Evolutionary conservation across 2,888 invertebrate species (phyloP), one percentile per base, ranked within the genome.

Genomic region (Tribolium freemani): DNA sequence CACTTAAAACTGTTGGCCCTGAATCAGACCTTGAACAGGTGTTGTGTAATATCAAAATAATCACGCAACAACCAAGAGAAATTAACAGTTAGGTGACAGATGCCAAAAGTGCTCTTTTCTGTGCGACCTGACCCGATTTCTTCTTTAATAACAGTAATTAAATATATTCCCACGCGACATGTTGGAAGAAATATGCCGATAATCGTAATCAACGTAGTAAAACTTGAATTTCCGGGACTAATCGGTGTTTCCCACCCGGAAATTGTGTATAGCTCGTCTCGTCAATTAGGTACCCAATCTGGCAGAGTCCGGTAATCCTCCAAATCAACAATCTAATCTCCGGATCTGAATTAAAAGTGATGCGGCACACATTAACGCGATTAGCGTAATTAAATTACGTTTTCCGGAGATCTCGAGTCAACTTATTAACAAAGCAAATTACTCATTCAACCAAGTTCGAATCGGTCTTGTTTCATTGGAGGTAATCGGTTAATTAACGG

Each of bases 241-340:
- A 64, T 50, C 20, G 57, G 5, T 10, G 45, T 44, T 71, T 71
- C 66, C 63, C 10, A 64, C 57, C 54, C 64, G 66, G 51, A 50
- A 64, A 54, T 70, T 64, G 44, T 45, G 30, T 61, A 63, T 48
- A 38, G 30, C 57, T 1, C 13, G 46, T 6, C n/a, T 56, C 56
- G 58, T 50, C 68, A 68, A 68, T 68, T 68, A 68, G 26, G 30
- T 46, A 48, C 56, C 31, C 56, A 67, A 67, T 57, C 46, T 26
- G 30, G 16, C 16, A 2, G 26, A 38, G 68, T 68, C 68, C 68
- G 57, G 68, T 58, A 58, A 68, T 68, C 57, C 11, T 4, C 51
- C 57, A 57, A 68, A 68, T 58, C 57, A 68, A 68, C 57, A 48
- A 70, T 71, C 71, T 71, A 66, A 71, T 64, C 71, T 66, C 45